A percentile compares a stretch with the other conserved stretches of the same genome.
phyloP scores from a whole-genome alignment of 2,797 vertebrate genomes.

The Zenarchopterus dispar region DNA sequence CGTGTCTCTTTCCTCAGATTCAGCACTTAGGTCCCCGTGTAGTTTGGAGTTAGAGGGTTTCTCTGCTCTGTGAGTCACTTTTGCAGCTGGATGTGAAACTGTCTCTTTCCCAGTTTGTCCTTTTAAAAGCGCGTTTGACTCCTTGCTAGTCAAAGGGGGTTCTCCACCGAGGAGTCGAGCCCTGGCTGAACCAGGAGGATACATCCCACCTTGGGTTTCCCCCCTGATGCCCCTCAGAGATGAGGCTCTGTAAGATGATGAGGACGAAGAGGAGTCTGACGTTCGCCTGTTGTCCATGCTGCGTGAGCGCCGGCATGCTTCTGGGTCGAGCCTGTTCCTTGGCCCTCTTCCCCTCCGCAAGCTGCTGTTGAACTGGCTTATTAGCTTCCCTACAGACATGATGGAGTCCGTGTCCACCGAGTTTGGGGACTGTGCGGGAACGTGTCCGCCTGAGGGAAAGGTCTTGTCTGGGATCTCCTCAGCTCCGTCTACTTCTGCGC shows the following conservation, averaged over 20 bases:
- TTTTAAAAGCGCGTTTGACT: constrained; percentile 13
- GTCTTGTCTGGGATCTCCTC: constrained; percentile 26
- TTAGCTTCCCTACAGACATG: constrained; percentile 88
- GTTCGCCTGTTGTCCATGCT: constrained; percentile 84
- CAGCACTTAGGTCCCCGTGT: constrained; percentile 37
- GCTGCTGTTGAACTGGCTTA: constrained; percentile 89
- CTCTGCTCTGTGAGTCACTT: constrained; percentile 46
- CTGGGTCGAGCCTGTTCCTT: constrained; percentile 82
- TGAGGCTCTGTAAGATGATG: constrained; percentile 60
- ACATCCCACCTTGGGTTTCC: constrained; percentile 37
- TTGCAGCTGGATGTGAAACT: constrained; percentile 32
- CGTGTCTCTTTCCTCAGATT: constrained; percentile 64
- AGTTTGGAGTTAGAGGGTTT: constrained; percentile 36
- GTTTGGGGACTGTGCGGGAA: constrained; percentile 65
- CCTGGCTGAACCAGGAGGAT: constrained; percentile 66
- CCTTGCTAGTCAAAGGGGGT: constrained; percentile 24
- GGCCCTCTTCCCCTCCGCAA: constrained; percentile 86
- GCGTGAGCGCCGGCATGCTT: constrained; percentile 88
- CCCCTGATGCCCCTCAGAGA: constrained; percentile 52
- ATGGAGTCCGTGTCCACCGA: constrained; percentile 86
- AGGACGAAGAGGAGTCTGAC: constrained; percentile 77
- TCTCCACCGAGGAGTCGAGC: constrained; percentile 55
- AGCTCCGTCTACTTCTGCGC: constrained; percentile 31
- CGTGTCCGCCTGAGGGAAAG: constrained; percentile 16
- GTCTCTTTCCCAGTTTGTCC: constrained; percentile 39